A percentile compares a stretch with the other conserved stretches of the same genome.
Evolutionary conservation across 2,888 invertebrate genomes (phyloP).

Genomic region (Eueremaeus valkanovi): DNA sequence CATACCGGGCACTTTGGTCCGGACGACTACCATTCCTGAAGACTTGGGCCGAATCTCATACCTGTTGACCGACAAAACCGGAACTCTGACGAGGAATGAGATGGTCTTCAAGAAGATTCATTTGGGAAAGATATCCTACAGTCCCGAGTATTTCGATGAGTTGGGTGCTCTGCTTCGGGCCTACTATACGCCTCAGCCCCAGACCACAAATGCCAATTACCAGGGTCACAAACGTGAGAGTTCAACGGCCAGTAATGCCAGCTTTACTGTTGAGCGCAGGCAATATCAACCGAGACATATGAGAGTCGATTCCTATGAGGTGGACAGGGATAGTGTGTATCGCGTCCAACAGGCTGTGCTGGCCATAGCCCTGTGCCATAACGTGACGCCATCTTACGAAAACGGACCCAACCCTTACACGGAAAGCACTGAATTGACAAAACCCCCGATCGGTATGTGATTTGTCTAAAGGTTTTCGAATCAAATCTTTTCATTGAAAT

Average conservation of each 20-base stretch:
- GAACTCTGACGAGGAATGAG: slow-evolving; percentile 96
- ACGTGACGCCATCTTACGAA: slow-evolving; percentile 96
- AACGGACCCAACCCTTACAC: slow-evolving; percentile 41
- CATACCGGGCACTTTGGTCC: slow-evolving; percentile 88
- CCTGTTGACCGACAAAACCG: slow-evolving; percentile 96
- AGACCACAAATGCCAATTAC: not conserved
- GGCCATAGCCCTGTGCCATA: slow-evolving; percentile 94
- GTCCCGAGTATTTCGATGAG: slow-evolving; percentile 79
- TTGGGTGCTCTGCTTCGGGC: slow-evolving; percentile 49
- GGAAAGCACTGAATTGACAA: not conserved
- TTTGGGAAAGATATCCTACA: slow-evolving; percentile 86
- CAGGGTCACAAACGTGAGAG: slow-evolving; percentile 40
- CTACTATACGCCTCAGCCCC: slow-evolving; percentile 40
- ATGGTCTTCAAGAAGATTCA: slow-evolving; percentile 97
- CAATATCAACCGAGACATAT: slow-evolving; percentile 35
- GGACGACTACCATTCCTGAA: slow-evolving; percentile 97
- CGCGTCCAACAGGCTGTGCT: slow-evolving; percentile 84
- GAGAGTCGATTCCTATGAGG: slow-evolving; percentile 43
- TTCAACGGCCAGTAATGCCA: slow-evolving; percentile 37
- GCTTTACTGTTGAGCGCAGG: slow-evolving; percentile 35
- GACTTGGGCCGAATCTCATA: slow-evolving; percentile 95
- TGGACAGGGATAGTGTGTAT: slow-evolving; percentile 49
- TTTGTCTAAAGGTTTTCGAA: not conserved
- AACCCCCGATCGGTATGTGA: slow-evolving; percentile 10
- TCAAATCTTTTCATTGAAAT: not conserved